These are phyloP conservation scores for Oryctolagus cuniculus DNA, from an alignment of 2,113 vertebrate genomes.

Conservation along the genomic window DNA sequence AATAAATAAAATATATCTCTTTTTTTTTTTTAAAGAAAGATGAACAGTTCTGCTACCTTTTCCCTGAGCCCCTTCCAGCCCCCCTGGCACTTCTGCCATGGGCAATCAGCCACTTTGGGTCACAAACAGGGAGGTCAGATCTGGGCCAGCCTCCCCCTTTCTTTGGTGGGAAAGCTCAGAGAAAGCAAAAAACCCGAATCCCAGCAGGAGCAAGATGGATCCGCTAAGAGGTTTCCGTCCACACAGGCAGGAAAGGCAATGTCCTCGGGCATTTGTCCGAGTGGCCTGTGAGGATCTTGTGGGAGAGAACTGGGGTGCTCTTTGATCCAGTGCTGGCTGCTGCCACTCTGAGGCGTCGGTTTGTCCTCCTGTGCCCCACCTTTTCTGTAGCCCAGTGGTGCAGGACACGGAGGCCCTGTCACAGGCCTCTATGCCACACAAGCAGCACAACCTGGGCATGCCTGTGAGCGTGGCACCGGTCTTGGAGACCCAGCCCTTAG, in stretches of 20 bases:
- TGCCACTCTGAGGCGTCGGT: neutral
- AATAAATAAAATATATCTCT: too few relatives aligned
- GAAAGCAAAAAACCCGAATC: neutral
- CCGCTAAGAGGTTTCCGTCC: constrained; percentile 17
- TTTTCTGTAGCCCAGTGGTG: neutral
- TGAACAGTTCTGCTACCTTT: constrained; percentile 64
- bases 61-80: constrained; percentile 46
- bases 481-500: neutral
- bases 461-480: rapidly evolving
- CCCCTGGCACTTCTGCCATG: neutral
- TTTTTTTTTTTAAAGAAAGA: constrained; percentile 22
- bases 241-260: neutral
- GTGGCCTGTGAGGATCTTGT: neutral
- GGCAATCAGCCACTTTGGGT: neutral
- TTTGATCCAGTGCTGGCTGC: neutral
- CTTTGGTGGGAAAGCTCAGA: constrained; percentile 44
- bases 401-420: neutral
- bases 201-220: constrained; percentile 18
- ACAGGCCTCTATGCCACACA: neutral
- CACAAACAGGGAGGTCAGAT: constrained; percentile 9
- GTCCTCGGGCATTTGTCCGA: constrained; percentile 4
- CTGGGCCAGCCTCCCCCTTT: constrained; percentile 29
- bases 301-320: neutral
- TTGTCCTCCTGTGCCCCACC: neutral
- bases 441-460: neutral